Conservation (phyloP, 2,113 vertebrate species). For the Raphicerus campestris region DNA sequence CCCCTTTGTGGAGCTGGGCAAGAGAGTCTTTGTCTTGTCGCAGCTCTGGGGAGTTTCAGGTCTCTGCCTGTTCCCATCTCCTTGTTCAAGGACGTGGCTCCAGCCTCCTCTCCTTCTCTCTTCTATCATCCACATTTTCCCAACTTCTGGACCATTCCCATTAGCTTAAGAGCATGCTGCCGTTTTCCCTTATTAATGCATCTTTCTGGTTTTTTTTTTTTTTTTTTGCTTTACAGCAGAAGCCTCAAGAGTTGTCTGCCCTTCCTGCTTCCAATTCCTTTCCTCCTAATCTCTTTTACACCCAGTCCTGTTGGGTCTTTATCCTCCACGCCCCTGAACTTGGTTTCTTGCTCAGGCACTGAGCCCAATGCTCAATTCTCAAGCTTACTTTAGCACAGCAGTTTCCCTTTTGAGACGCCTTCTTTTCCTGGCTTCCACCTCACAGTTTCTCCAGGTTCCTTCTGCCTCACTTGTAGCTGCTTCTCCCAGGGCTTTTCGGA, state of each 20-base stretch:
- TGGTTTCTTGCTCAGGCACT: background rate
- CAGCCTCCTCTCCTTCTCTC: background rate
- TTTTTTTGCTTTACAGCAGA: background rate
- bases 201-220: background rate
- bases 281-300: background rate
- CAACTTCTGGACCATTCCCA: background rate
- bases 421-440: background rate
- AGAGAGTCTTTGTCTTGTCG: background rate
- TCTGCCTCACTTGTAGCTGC: background rate
- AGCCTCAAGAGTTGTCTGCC: background rate
- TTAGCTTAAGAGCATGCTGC: background rate
- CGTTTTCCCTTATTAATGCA: background rate
- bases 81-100: background rate
- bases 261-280: background rate
- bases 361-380: background rate
- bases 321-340: background rate
- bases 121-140: rapidly evolving
- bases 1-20: background rate
- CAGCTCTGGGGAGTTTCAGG: background rate
- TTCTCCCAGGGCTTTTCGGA: background rate
- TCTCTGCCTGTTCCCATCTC: rapidly evolving
- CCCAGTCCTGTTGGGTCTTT: background rate
- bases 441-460: background rate
- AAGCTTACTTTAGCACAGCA: background rate
- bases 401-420: background rate